Evolutionary conservation across 2,888 invertebrate species (phyloP).

Genomic region (Steinernema carpocapsae): DNA sequence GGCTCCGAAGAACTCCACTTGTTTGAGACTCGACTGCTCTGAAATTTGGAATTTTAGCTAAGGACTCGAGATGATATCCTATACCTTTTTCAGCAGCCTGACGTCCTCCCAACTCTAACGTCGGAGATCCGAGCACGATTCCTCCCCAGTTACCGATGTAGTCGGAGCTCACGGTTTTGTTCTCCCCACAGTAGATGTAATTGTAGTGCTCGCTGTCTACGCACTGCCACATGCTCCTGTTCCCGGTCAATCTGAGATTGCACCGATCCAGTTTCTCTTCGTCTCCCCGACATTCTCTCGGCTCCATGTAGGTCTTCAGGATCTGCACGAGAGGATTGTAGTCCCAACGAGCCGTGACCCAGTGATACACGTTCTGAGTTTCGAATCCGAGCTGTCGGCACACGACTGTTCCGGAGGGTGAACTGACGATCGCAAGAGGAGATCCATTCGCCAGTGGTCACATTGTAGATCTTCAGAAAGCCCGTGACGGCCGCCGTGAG

Average conservation of each 20-base stretch:
- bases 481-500: constrained; percentile 52
- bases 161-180: constrained; percentile 71
- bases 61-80: too few relatives aligned
- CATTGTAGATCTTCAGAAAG: constrained; percentile 80
- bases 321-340: constrained; percentile 86
- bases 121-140: constrained; percentile 75
- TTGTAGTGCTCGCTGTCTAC: constrained; percentile 83
- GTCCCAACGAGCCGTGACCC: constrained; percentile 83
- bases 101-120: constrained; percentile 43
- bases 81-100: constrained; percentile 1
- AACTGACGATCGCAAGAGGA: constrained; percentile 93
- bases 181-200: constrained; percentile 84
- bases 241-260: constrained; percentile 56
- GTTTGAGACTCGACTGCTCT: constrained; percentile 78
- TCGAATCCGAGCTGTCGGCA: constrained; percentile 90
- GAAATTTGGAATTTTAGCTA: constrained; percentile 32
- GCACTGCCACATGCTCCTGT: constrained; percentile 73
- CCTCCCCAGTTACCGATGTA: constrained; percentile 90
- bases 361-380: constrained; percentile 85
- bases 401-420: constrained; percentile 88
- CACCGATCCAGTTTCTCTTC: constrained; percentile 73
- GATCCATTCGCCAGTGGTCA: constrained; percentile 92
- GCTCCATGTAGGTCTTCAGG: constrained; percentile 89
- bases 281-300: constrained; percentile 77
- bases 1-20: constrained; percentile 83